Base-by-base conservation (phyloP, 2,113 vertebrate genomes). In the Harpagus bidentatus region DNA sequence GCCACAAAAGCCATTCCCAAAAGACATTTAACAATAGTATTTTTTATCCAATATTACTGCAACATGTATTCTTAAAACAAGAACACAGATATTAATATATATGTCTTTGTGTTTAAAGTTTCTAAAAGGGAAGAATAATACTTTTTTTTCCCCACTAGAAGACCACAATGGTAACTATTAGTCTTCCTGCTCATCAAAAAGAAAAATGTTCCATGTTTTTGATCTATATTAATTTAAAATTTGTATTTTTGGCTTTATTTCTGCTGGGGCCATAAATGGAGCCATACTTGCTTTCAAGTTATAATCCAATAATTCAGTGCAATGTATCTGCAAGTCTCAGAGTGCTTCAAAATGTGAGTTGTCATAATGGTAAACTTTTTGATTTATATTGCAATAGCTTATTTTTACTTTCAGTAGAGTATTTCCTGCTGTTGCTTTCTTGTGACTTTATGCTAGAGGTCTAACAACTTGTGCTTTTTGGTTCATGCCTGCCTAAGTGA, bases 401-500 rank as follows among this genome's bases (percentile, higher is more conserved):
- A 74, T 96, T 97, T 95, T 94, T 95, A 58, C 93, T 90, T 93
- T 71, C 86, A 82, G 67, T 61, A 11, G 88, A 96, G 87, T 90
- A 81, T 94, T 92, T 95, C 94, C 95, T 95, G 93, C 95, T 97
- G 93, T 96, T 95, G 83, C 86, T 87, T 94, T 91, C 90, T 93
- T 93, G 93, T 92, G 96, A 94, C 95, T 90, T 94, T 93, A 61
- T 95, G 63, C 81, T 92, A 95, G 95, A 96, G 82, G 91, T 96
- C 89, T 96, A 58, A 90, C 84, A 95, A 93, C 70, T 97, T 93
- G 91, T 95, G 93, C 95, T 95, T 96, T 96, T 97, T 91, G 93
- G 93, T 97, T 95, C 91, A 95, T 95, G 95, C 93, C 95, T 97
- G 96, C 93, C 77, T 82, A 89, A 97, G 94, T 58, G 76, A 95